Conservation (phyloP, 2,888 invertebrate species). For the Campoplex nolae region DNA sequence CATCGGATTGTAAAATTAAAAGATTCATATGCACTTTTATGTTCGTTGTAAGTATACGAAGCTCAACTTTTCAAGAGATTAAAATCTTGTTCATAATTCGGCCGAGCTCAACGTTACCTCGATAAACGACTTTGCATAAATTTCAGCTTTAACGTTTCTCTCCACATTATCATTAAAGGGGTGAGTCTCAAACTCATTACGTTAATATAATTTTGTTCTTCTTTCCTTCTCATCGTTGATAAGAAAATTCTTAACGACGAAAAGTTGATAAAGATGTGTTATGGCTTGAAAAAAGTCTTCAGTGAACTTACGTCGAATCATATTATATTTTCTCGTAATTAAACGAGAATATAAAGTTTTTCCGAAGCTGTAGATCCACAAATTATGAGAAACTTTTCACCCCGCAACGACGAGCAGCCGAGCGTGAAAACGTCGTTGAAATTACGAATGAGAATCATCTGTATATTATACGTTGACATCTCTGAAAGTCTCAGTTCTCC, state of each 20-base stretch:
- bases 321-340: background rate
- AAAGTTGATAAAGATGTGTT: background rate
- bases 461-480: slow-evolving; percentile 28
- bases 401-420: background rate
- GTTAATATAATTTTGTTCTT: background rate
- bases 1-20: background rate
- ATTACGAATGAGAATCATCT: slow-evolving; percentile 39
- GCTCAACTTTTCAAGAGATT: background rate
- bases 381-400: slow-evolving; percentile 52
- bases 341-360: slow-evolving; percentile 22
- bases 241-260: slow-evolving; percentile 11
- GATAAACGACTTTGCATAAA: slow-evolving; percentile 27
- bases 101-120: background rate
- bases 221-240: background rate
- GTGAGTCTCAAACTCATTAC: slow-evolving; percentile 6
- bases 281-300: background rate
- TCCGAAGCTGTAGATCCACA: slow-evolving; percentile 30
- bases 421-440: slow-evolving; percentile 16
- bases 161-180: slow-evolving; percentile 23
- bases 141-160: slow-evolving; percentile 12
- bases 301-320: background rate
- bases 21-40: background rate
- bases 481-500: slow-evolving; percentile 14
- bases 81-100: background rate
- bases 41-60: background rate